These are phyloP conservation scores for Tolypeutes matacus DNA, from an alignment of 2,797 vertebrate species.

Conservation along the genomic window DNA sequence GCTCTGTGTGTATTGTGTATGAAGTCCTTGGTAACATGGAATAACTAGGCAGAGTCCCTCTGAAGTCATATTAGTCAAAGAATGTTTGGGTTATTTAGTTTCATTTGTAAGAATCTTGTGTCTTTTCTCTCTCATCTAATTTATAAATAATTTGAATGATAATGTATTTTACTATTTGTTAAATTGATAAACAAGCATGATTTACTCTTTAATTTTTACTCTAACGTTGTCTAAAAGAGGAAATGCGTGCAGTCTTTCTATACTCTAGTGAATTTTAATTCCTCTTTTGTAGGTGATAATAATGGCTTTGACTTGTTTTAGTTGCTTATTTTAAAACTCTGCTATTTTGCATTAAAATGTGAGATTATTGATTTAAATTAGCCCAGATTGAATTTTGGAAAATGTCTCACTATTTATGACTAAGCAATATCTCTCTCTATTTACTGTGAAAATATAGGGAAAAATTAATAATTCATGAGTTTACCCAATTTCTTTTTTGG, in stretches of 20 bases:
- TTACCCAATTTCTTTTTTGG: constrained; percentile 58
- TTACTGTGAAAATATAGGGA: background rate
- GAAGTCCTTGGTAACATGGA: background rate
- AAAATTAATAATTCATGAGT: constrained; percentile 1
- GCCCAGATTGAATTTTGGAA: background rate
- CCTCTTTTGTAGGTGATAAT: background rate
- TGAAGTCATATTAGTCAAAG: background rate
- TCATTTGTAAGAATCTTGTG: background rate
- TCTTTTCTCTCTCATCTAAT: background rate
- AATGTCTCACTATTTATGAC: background rate
- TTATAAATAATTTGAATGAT: background rate
- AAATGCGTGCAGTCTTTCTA: background rate
- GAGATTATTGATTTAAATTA: constrained; percentile 2
- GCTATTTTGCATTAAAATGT: background rate
- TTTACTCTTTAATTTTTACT: background rate
- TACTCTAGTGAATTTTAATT: background rate
- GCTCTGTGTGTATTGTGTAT: background rate
- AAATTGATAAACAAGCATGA: background rate
- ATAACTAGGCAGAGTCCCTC: background rate
- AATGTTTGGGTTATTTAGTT: background rate
- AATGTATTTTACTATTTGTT: background rate
- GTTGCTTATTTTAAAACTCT: background rate
- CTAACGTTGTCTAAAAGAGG: background rate
- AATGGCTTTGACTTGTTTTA: background rate
- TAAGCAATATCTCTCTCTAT: background rate